Percentiles rank a stretch among this genome's conserved stretches.
Conservation (phyloP, 2,888 invertebrate species). For the Eristalis tenax region DNA sequence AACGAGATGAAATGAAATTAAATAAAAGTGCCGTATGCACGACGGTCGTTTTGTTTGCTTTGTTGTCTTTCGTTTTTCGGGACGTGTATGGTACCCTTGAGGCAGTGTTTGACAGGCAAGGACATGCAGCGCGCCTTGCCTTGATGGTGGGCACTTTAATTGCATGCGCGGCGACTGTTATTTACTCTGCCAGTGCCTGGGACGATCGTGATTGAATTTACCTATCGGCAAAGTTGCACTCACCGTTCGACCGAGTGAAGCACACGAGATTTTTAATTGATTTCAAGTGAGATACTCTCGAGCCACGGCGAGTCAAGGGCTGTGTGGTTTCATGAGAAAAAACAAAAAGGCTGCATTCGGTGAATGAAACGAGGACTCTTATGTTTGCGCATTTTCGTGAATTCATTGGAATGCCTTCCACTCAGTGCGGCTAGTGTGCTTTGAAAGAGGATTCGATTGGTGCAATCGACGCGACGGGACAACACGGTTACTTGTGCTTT, state of each 20-base stretch:
- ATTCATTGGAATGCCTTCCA: not conserved
- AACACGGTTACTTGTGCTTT: no score
- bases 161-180: constrained; percentile 10
- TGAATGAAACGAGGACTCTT: not conserved
- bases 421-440: not conserved
- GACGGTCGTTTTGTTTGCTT: constrained; percentile 1
- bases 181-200: constrained; percentile 33
- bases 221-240: not conserved
- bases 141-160: constrained; percentile 34
- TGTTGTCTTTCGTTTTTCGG: not conserved
- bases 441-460: no score
- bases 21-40: constrained; percentile 31
- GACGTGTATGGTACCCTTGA: constrained; percentile 40
- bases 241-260: not conserved
- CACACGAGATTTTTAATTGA: not conserved
- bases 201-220: constrained; percentile 38
- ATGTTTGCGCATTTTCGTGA: not conserved
- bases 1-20: constrained; percentile 19
- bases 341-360: no score
- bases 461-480: no score
- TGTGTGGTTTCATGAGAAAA: not conserved
- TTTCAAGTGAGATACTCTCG: not conserved
- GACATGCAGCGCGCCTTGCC: constrained; percentile 8
- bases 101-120: constrained; percentile 34
- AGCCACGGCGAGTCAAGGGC: not conserved